Evolutionary conservation across 2,113 vertebrate genomes (phyloP), one percentile per base, ranked within the genome.

Genomic region (Perccottus glenii): DNA sequence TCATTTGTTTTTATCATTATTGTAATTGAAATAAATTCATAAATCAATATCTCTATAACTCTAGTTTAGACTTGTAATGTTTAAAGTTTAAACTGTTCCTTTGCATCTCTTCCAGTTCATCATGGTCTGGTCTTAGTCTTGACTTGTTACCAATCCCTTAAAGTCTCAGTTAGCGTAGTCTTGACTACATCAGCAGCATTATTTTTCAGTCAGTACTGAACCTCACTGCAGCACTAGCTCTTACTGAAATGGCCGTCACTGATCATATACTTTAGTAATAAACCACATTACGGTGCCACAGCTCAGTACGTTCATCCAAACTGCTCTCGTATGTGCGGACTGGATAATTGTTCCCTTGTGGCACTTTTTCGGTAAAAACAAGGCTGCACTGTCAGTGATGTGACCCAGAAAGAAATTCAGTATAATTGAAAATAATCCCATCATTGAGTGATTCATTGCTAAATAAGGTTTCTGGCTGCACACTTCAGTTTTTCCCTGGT

Each of bases 381-480:
- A 19, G 11, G 7, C 10, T 43, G 61, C 35, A n/a, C 11, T 59
- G 32, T 57, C 69, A 67, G 48, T 48, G 66, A n/a, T 67, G 74
- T 15, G 27, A 70, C 43, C 49, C 56, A 67, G 59, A 69, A 65
- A 70, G 67, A 74, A 79, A 76, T 80, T 67, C 58, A 15, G 64
- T 48, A 38, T 77, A 73, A 77, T 67, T 78, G 38, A 55, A 81
- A 75, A 69, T 60, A 67, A n/a, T 47, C 11, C 32, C 11, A 40
- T 14, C 27, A 62, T 60, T 66, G 50, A 49, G 58, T 84, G 79
- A 87, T 73, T 87, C 81, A 84, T 52, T 48, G 49, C 47, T 27
- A 70, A 72, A 53, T 42, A 59, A 36, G 67, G 72, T 70, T 11
- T 6, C 51, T 27, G 49, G 61, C 61, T 61, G 60, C 51, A 50